These are phyloP conservation scores for Gorsachius magnificus DNA, from an alignment of 2,797 vertebrate species.

Conservation along the genomic window DNA sequence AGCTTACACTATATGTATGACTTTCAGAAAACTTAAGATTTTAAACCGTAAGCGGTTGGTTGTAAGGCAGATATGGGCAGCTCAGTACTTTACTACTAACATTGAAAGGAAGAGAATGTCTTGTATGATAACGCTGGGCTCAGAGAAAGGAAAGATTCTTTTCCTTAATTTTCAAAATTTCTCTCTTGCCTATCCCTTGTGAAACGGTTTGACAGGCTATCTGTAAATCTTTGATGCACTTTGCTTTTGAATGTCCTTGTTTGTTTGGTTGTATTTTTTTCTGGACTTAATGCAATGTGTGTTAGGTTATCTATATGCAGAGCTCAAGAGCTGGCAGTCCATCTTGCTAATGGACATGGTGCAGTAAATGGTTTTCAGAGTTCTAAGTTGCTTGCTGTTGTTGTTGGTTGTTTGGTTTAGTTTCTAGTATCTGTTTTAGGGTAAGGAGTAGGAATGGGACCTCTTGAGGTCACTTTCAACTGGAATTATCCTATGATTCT, in stretches of 20 bases:
- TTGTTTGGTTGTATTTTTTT: not conserved
- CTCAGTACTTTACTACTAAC: not conserved
- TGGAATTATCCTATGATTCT: not conserved
- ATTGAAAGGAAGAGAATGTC: not conserved
- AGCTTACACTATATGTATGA: not conserved
- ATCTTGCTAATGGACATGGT: not conserved
- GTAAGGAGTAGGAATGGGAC: not conserved
- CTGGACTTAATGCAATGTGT: not conserved
- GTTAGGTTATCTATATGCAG: not conserved
- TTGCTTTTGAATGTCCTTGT: not conserved
- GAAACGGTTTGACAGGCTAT: not conserved
- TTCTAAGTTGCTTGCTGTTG: accelerated
- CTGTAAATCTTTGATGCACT: not conserved
- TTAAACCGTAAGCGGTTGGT: not conserved
- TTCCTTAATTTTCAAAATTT: not conserved
- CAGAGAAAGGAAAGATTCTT: not conserved
- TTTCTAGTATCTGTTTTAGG: not conserved
- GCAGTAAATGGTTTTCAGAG: not conserved
- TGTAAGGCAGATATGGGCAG: not conserved
- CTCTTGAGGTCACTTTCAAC: not conserved
- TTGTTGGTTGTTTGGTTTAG: not conserved
- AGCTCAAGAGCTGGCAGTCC: not conserved
- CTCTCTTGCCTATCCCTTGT: not conserved
- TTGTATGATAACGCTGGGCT: not conserved
- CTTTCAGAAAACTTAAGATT: not conserved